Conservation (phyloP, 1,140 invertebrate genomes). For the Drosophila kurseongensis region DNA sequence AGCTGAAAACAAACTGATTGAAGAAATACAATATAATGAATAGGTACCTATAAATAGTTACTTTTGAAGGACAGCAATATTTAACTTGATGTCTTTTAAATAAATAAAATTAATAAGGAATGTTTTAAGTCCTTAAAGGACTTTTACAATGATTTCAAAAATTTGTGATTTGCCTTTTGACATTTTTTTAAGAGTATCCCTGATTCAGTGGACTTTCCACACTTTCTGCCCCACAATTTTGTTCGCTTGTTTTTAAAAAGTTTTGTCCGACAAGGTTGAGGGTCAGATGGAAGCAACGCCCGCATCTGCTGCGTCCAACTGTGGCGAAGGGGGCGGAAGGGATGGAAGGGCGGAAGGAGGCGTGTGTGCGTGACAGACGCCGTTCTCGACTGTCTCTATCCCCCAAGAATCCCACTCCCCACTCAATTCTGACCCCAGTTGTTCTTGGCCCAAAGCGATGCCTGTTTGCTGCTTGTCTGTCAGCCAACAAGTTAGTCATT, state of each 20-base stretch:
- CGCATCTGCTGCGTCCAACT: slow-evolving; percentile 20
- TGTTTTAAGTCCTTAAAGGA: too few species aligned
- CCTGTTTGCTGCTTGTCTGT: slow-evolving; percentile 54
- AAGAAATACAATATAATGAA: too few species aligned
- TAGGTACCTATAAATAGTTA: too few species aligned
- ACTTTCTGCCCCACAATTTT: slow-evolving; percentile 3
- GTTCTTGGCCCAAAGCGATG: slow-evolving; percentile 38
- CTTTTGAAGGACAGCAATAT: too few species aligned
- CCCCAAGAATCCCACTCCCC: background rate
- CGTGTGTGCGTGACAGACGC: slow-evolving; percentile 73
- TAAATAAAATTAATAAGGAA: too few species aligned
- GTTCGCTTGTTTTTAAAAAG: slow-evolving; percentile 43
- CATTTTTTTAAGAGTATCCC: slow-evolving; percentile 20
- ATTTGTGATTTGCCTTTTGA: background rate
- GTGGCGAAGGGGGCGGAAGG: slow-evolving; percentile 36
- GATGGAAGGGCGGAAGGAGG: slow-evolving; percentile 41
- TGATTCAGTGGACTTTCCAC: background rate
- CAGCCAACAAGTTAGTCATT: slow-evolving; percentile 79
- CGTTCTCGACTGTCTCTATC: slow-evolving; percentile 50
- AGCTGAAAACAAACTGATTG: background rate
- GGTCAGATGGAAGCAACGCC: slow-evolving; percentile 35
- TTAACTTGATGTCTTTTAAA: too few species aligned
- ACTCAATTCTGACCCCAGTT: slow-evolving; percentile 23
- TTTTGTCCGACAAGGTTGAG: slow-evolving; percentile 37
- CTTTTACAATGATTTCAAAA: too few species aligned